Conservation (phyloP, 1,140 invertebrate genomes). For the Pectinophora gossypiella region DNA sequence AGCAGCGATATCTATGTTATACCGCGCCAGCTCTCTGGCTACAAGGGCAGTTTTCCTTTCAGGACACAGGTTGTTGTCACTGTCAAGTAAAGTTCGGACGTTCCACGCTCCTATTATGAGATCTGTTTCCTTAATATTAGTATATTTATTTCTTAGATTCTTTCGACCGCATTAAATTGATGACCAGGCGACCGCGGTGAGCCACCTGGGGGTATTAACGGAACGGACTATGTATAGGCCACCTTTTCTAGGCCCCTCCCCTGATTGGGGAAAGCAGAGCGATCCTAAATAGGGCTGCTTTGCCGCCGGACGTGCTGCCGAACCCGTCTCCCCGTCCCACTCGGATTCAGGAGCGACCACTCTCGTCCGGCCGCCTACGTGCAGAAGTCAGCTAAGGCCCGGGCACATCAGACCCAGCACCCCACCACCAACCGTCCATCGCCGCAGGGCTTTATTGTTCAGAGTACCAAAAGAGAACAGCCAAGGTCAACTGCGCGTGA, state of each 20-base stretch:
- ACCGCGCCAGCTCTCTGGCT: constrained; percentile 14
- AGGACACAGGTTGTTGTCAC: constrained; percentile 15
- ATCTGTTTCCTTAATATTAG: not conserved
- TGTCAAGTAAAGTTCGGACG: constrained; percentile 19
- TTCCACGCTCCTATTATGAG: constrained; percentile 9
- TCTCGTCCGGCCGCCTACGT: not conserved
- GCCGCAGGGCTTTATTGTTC: constrained; percentile 4
- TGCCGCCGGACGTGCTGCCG: not conserved
- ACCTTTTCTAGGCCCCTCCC: constrained; percentile 31
- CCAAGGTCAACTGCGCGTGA: constrained; percentile 7
- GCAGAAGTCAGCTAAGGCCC: constrained; percentile 1
- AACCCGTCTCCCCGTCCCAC: not conserved
- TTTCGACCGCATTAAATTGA: constrained; percentile 14
- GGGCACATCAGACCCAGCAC: not conserved
- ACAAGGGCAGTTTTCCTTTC: constrained; percentile 25
- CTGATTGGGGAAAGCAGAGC: constrained; percentile 20
- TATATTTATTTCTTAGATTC: constrained; percentile 2
- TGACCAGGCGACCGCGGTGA: constrained; percentile 19
- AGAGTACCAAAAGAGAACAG: not conserved
- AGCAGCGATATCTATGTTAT: constrained; percentile 4
- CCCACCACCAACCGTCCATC: constrained; percentile 3
- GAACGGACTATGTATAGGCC: constrained; percentile 23
- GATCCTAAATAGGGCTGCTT: constrained; percentile 9
- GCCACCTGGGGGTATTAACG: constrained; percentile 3
- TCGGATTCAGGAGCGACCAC: constrained; percentile 1